phyloP scores from a whole-genome alignment of 2,888 invertebrate species.

The Drosophila neutralis region DNA sequence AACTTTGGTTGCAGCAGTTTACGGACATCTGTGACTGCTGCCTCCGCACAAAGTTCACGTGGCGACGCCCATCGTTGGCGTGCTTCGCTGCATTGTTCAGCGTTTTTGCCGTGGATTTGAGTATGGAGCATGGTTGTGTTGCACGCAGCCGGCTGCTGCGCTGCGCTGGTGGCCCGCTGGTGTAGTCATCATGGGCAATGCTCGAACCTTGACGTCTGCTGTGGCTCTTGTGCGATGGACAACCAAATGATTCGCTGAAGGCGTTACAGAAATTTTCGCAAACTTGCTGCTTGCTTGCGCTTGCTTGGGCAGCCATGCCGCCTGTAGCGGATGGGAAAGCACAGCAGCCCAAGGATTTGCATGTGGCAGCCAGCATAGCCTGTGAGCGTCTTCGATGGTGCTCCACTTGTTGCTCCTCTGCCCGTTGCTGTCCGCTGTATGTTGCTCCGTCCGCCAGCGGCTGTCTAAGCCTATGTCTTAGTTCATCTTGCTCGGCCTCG shows the following conservation, averaged over 20 bases:
- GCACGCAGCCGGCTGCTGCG: background rate
- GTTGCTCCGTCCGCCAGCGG: background rate
- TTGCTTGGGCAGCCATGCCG: background rate
- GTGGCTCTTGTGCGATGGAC: conserved; percentile 1
- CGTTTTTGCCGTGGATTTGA: conserved; percentile 26
- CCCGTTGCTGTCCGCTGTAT: background rate
- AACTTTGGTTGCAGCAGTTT: background rate
- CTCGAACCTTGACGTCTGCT: background rate
- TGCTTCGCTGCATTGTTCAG: background rate
- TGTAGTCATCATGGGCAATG: background rate
- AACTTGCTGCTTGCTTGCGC: background rate
- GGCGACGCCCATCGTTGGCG: conserved; percentile 12
- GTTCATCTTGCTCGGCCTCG: background rate
- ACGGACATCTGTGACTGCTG: background rate
- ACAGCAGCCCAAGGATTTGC: background rate
- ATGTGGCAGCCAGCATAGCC: background rate
- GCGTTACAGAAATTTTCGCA: background rate
- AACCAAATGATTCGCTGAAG: conserved; percentile 19
- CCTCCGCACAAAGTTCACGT: conserved; percentile 30
- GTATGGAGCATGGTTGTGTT: conserved; percentile 20
- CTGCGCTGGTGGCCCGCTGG: background rate
- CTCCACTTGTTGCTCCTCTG: background rate
- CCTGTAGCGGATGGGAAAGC: background rate
- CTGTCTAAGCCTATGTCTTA: background rate
- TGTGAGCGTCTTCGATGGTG: background rate